Conservation (phyloP, 1,140 invertebrate species). For the Oscheius sp. region DNA sequence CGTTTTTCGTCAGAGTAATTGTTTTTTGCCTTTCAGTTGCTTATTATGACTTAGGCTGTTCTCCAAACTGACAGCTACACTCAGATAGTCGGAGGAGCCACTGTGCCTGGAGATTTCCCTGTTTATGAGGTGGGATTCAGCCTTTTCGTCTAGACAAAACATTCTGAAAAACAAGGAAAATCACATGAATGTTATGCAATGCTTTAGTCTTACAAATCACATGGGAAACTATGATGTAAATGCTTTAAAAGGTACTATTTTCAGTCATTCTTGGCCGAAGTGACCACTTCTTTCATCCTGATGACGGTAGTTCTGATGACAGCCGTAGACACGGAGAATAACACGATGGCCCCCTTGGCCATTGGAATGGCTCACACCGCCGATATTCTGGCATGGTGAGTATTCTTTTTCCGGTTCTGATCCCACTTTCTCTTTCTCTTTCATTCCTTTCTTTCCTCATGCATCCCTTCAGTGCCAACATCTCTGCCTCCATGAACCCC, state of each 20-base stretch:
- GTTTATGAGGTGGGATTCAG: background rate
- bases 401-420: no score
- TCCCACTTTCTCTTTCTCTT: no score
- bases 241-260: no score
- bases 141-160: background rate
- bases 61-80: background rate
- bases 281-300: background rate
- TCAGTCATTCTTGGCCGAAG: constrained; percentile 1
- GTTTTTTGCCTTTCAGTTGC: no score
- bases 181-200: no score
- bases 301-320: constrained; percentile 3
- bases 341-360: background rate
- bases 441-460: background rate
- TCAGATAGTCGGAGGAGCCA: background rate
- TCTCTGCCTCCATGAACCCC: background rate
- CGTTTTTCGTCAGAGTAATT: background rate
- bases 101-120: background rate
- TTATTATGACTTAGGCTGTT: background rate
- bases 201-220: no score
- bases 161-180: no score
- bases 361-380: background rate
- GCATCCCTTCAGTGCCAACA: background rate
- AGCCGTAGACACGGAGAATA: background rate
- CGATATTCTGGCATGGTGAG: background rate
- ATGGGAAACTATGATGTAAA: no score